Percentiles rank a stretch among this genome's conserved stretches.
These are phyloP conservation scores for Lepus americanus DNA, from an alignment of 2,113 vertebrate genomes.

Conservation along the genomic window DNA sequence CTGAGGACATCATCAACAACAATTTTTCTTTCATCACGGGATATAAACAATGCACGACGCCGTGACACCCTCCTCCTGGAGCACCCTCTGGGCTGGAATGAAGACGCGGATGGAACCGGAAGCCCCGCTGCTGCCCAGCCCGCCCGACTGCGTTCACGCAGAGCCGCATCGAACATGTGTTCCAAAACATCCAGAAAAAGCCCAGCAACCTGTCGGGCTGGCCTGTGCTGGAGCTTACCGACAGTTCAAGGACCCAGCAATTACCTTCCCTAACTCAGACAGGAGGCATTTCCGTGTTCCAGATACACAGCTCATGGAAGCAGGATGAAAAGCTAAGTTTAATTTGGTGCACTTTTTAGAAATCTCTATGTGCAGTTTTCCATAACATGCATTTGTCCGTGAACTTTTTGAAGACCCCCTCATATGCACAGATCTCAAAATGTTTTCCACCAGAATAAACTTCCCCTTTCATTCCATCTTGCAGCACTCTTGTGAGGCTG, in stretches of 20 bases:
- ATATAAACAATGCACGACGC: constrained; percentile 53
- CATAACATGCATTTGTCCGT: too few relatives aligned
- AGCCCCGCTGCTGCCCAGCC: neutral
- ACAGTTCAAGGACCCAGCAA: neutral
- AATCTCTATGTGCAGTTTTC: too few relatives aligned
- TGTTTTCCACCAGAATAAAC: too few relatives aligned
- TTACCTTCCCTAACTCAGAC: constrained; percentile 53
- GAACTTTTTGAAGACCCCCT: too few relatives aligned
- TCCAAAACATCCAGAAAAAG: constrained; percentile 9
- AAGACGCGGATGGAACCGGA: constrained; percentile 4
- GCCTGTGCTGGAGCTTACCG: neutral
- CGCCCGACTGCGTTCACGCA: neutral
- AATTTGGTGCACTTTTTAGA: too few relatives aligned
- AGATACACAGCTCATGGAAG: too few relatives aligned
- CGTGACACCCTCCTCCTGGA: neutral
- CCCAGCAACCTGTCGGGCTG: neutral
- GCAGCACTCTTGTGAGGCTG: neutral
- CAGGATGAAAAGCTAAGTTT: too few relatives aligned
- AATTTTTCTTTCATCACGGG: constrained; percentile 66
- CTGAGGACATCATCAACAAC: constrained; percentile 42
- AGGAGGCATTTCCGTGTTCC: constrained; percentile 50
- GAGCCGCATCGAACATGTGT: neutral
- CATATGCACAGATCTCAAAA: too few relatives aligned
- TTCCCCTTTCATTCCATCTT: too few relatives aligned
- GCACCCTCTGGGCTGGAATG: neutral